Evolutionary conservation across 2,113 vertebrate genomes (phyloP).

Genomic region (Spheniscus mendiculus): DNA sequence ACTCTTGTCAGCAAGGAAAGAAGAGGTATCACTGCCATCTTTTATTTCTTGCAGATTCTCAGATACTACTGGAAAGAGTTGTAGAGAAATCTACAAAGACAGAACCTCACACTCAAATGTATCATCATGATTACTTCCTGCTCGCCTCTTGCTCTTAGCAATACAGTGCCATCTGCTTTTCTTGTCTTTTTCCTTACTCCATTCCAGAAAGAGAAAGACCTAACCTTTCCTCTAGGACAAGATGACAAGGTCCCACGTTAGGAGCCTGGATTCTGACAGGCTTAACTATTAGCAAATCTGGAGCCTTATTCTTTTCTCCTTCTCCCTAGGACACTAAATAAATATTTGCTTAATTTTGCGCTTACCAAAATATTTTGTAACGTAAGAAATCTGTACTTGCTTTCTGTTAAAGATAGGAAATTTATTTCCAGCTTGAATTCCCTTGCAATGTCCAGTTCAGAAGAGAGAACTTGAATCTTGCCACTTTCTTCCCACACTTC

Average conservation of each 20-base stretch:
- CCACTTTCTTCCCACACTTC: background rate
- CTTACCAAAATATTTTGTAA: background rate
- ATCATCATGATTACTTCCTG: background rate
- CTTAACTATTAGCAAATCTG: background rate
- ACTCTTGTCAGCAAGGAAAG: background rate
- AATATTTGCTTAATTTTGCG: background rate
- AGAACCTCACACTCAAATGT: background rate
- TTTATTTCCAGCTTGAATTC: background rate
- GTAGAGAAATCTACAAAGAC: background rate
- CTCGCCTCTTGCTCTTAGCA: background rate
- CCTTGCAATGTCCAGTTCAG: background rate
- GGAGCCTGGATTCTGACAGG: background rate
- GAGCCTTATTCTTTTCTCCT: background rate
- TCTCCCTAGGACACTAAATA: background rate
- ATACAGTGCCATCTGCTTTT: background rate
- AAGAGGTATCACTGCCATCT: background rate
- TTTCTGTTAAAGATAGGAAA: background rate
- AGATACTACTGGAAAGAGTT: background rate
- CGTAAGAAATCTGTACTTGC: background rate
- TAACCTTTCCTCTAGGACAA: background rate
- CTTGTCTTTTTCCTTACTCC: background rate
- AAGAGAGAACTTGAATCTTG: background rate
- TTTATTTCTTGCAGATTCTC: background rate
- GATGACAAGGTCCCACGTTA: background rate
- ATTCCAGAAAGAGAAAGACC: background rate